These are phyloP conservation scores for Nemurella pictetii DNA, from an alignment of 2,888 invertebrate genomes.

Conservation along the genomic window DNA sequence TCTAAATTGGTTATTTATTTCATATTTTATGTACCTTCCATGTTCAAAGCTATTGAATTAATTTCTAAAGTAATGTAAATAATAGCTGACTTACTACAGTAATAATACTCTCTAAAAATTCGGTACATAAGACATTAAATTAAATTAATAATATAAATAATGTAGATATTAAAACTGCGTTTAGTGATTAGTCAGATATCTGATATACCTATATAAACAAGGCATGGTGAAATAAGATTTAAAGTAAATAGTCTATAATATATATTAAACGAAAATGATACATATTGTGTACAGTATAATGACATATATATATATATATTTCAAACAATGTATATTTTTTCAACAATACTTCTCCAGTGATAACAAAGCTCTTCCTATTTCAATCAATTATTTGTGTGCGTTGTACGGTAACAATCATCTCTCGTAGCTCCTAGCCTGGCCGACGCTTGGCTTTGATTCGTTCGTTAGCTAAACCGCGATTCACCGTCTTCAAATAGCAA, in stretches of 20 bases:
- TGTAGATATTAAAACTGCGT: conserved; percentile 32
- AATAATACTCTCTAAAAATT: background rate
- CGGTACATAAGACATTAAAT: background rate
- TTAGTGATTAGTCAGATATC: background rate
- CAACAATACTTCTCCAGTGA: conserved; percentile 42
- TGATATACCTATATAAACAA: conserved; percentile 32
- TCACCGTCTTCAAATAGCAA: no score
- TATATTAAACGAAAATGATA: conserved; percentile 16
- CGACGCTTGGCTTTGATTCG: background rate
- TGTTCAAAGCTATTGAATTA: background rate
- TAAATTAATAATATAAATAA: conserved; percentile 34
- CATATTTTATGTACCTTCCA: conserved; percentile 5
- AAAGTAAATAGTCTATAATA: conserved; percentile 31
- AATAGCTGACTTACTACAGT: background rate
- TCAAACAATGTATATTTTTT: conserved; percentile 43
- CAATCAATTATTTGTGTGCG: conserved; percentile 35
- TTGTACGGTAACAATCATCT: conserved; percentile 28
- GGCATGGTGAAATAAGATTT: conserved; percentile 14
- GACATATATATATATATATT: conserved; percentile 38
- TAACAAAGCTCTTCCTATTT: conserved; percentile 42
- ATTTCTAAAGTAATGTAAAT: conserved; percentile 2
- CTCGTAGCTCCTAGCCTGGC: background rate
- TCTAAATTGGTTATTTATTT: background rate
- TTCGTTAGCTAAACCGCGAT: background rate
- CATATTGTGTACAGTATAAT: conserved; percentile 39